phyloP scores from a whole-genome alignment of 2,888 invertebrate genomes.

The Metacarcinus magister region DNA sequence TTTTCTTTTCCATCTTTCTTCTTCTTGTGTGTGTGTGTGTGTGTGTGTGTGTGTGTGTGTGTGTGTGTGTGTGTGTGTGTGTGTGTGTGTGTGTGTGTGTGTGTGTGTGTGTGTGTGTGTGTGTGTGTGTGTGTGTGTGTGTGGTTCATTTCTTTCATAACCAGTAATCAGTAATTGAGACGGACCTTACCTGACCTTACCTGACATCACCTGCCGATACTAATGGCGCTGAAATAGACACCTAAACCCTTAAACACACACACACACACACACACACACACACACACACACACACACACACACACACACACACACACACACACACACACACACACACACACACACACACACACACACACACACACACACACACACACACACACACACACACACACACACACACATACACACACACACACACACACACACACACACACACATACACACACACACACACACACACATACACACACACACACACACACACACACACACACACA shows the following conservation, averaged over 20 bases:
- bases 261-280: slow-evolving; percentile 2
- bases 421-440: too few species aligned
- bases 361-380: too few species aligned
- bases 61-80: background rate
- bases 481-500: too few species aligned
- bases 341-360: too few species aligned
- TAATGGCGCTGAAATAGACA: background rate
- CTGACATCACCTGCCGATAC: background rate
- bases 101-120: slow-evolving; percentile 14
- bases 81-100: background rate
- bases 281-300: background rate
- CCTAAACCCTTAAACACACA: background rate
- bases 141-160: background rate
- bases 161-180: background rate
- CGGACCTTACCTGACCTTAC: background rate
- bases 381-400: too few species aligned
- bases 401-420: too few species aligned
- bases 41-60: background rate
- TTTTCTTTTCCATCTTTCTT: background rate
- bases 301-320: background rate
- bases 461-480: too few species aligned
- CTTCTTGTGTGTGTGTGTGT: background rate
- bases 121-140: too few species aligned
- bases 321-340: too few species aligned
- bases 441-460: too few species aligned